phyloP scores from a whole-genome alignment of 2,888 invertebrate species.

The Clistopyga incitator region DNA sequence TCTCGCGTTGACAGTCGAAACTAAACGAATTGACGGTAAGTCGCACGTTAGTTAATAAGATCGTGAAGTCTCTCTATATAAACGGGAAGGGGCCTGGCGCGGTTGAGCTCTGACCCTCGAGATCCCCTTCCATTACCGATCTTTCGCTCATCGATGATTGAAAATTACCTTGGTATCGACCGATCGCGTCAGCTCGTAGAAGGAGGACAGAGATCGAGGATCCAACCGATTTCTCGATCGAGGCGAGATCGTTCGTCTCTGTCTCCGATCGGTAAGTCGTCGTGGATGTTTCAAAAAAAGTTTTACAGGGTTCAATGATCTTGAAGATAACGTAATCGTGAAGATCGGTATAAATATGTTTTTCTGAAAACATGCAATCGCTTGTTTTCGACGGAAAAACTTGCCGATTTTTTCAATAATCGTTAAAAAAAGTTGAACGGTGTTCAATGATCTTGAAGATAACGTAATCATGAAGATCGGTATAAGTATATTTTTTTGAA shows the following conservation, averaged over 20 bases:
- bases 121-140: slow-evolving; percentile 49
- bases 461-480: neutral
- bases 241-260: neutral
- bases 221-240: neutral
- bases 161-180: slow-evolving; percentile 17
- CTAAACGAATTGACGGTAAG: slow-evolving; percentile 50
- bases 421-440: neutral
- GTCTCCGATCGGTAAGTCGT: neutral
- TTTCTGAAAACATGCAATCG: too few relatives aligned
- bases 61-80: slow-evolving; percentile 62
- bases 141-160: slow-evolving; percentile 44
- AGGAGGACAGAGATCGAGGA: slow-evolving; percentile 2
- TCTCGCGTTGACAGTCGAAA: slow-evolving; percentile 47
- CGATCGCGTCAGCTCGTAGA: neutral
- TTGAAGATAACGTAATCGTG: neutral
- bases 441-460: neutral
- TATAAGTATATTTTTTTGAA: neutral
- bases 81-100: slow-evolving; percentile 62
- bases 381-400: too few relatives aligned
- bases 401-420: too few relatives aligned
- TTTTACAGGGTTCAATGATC: neutral
- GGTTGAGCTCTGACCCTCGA: slow-evolving; percentile 73
- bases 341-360: too few relatives aligned
- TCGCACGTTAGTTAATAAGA: slow-evolving; percentile 46
- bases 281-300: neutral